phyloP scores from a whole-genome alignment of 2,113 vertebrate genomes.

The Actinemys pallida region DNA sequence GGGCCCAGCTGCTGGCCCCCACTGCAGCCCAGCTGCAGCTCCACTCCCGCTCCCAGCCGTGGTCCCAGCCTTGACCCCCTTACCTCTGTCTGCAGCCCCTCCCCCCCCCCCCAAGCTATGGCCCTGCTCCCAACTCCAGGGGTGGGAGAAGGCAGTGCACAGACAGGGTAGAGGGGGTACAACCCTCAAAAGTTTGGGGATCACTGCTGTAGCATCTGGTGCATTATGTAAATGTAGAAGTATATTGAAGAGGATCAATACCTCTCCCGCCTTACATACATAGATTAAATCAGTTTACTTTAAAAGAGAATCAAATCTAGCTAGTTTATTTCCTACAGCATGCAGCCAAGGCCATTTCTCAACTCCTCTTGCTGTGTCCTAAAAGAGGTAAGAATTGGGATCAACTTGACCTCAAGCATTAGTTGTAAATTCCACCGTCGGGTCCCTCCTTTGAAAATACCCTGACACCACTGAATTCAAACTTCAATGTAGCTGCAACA shows the following conservation, averaged over 20 bases:
- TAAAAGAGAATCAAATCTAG: not conserved
- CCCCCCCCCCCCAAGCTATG: no score
- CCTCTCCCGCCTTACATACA: not conserved
- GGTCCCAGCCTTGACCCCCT: no score
- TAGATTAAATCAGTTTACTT: not conserved
- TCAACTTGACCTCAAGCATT: not conserved
- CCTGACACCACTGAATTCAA: not conserved
- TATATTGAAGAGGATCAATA: not conserved
- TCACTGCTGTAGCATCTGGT: not conserved
- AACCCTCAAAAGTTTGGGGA: no score
- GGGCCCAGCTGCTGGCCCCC: no score
- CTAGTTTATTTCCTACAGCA: not conserved
- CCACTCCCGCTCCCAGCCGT: no score
- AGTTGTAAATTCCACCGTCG: not conserved
- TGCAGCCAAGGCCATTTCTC: not conserved
- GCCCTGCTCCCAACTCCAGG: no score
- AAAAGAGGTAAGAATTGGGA: not conserved
- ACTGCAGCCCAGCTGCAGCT: no score
- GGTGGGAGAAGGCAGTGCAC: no score
- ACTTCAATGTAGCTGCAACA: not conserved
- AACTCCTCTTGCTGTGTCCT: not conserved
- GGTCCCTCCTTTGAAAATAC: not conserved
- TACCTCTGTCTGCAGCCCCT: no score
- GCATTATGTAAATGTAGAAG: not conserved
- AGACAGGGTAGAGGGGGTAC: no score